phyloP scores from a whole-genome alignment of 2,113 vertebrate genomes.

The Gymnobelideus leadbeateri region DNA sequence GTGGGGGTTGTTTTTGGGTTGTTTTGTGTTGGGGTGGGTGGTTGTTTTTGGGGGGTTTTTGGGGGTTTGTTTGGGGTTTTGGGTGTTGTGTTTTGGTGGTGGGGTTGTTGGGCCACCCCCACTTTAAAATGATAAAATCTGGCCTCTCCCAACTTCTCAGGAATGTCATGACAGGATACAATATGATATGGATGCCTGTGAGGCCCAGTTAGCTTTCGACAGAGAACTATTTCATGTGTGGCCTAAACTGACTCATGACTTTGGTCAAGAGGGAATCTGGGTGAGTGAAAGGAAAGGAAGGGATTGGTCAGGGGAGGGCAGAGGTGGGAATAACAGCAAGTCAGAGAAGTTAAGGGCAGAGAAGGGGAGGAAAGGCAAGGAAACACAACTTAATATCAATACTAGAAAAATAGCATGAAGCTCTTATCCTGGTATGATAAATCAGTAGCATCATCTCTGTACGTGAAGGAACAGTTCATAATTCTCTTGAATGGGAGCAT shows the following conservation, averaged over 20 bases:
- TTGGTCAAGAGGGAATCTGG: constrained; percentile 53
- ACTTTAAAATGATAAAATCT: constrained; percentile 72
- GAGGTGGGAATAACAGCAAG: background rate
- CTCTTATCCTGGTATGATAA: background rate
- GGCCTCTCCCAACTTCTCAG: constrained; percentile 69
- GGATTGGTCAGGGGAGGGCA: background rate
- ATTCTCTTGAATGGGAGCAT: background rate
- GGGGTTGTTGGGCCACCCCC: no score
- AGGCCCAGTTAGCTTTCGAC: constrained; percentile 62
- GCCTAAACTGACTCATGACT: constrained; percentile 58
- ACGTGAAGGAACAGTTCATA: background rate
- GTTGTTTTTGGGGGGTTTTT: no score
- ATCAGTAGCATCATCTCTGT: background rate
- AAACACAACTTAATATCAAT: background rate
- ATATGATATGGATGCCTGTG: background rate
- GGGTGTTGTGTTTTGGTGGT: no score
- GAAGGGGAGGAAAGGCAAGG: no score
- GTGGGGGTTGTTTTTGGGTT: no score
- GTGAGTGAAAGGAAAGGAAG: constrained; percentile 30
- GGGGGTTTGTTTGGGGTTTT: no score
- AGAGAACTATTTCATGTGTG: constrained; percentile 48
- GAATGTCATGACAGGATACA: constrained; percentile 76
- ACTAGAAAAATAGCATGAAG: background rate
- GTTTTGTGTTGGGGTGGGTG: no score
- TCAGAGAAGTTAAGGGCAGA: background rate